Evolutionary conservation across 1,140 invertebrate species (phyloP).

Genomic region (Drosophila biarmipes): DNA sequence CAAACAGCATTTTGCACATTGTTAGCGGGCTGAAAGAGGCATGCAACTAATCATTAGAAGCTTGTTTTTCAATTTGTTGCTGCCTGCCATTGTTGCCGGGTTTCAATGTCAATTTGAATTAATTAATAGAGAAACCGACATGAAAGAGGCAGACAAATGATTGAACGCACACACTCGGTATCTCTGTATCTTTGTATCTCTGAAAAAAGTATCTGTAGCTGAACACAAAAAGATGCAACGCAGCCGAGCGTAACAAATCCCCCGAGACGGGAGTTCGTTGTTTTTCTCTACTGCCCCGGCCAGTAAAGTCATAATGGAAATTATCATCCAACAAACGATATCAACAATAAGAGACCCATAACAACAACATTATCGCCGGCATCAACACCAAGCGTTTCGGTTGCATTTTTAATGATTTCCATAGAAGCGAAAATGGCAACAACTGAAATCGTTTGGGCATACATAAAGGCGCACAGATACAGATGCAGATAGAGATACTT

Average conservation of each 20-base stretch:
- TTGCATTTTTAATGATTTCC: conserved; percentile 74
- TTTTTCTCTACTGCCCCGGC: neutral
- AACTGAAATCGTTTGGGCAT: conserved; percentile 29
- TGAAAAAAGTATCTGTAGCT: conserved; percentile 4
- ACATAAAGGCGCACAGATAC: conserved; percentile 4
- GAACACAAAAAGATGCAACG: conserved; percentile 41
- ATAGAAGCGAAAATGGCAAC: conserved; percentile 46
- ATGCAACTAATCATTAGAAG: conserved; percentile 78
- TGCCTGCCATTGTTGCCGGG: conserved; percentile 46
- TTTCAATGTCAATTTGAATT: conserved; percentile 81
- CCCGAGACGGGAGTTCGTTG: conserved; percentile 2
- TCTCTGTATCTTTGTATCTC: neutral
- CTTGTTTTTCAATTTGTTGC: conserved; percentile 76
- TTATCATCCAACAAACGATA: conserved; percentile 71
- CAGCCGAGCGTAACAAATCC: conserved; percentile 70
- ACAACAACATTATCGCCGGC: conserved; percentile 34
- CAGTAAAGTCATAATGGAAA: conserved; percentile 38
- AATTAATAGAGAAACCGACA: conserved; percentile 70
- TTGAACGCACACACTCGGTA: conserved; percentile 2
- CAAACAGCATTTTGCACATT: conserved; percentile 80
- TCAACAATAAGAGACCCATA: conserved; percentile 37
- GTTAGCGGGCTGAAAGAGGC: conserved; percentile 63
- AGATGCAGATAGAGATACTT: conserved; percentile 5
- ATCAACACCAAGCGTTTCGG: conserved; percentile 49
- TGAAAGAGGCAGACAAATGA: conserved; percentile 38